Conservation (phyloP, 2,113 vertebrate genomes). For the Sapayoa aenigma region DNA sequence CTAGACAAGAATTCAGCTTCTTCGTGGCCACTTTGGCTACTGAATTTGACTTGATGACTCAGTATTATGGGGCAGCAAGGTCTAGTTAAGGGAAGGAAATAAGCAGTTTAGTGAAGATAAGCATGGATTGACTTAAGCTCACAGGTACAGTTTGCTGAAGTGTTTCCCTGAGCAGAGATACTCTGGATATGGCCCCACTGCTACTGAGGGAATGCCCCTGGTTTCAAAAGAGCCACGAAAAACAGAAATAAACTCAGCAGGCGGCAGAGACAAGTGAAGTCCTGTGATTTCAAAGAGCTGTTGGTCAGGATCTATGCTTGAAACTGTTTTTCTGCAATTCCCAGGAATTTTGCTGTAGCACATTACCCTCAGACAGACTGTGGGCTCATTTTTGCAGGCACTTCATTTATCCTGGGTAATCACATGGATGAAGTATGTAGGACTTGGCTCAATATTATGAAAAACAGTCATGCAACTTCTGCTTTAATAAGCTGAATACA, state of each 20-base stretch:
- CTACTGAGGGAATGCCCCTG: background rate
- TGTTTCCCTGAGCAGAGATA: background rate
- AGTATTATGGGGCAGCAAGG: background rate
- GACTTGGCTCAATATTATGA: background rate
- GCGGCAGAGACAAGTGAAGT: background rate
- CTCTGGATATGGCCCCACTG: background rate
- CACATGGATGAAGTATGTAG: background rate
- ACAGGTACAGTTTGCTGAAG: background rate
- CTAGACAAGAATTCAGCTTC: background rate
- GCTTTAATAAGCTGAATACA: background rate
- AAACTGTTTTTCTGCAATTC: background rate
- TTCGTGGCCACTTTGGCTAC: background rate
- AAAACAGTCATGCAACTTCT: background rate
- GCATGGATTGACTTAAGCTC: background rate
- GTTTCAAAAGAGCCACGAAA: background rate
- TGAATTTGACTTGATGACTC: background rate
- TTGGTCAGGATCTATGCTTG: background rate
- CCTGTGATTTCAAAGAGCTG: background rate
- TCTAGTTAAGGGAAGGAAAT: background rate
- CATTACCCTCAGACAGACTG: background rate
- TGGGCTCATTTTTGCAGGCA: background rate
- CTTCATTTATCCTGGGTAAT: background rate
- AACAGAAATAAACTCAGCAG: background rate
- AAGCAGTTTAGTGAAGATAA: rapidly evolving
- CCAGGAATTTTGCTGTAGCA: background rate